Percentiles rank a stretch among this genome's conserved stretches.
Conservation (phyloP, 2,888 invertebrate species). For the Aphidoletes aphidimyza region DNA sequence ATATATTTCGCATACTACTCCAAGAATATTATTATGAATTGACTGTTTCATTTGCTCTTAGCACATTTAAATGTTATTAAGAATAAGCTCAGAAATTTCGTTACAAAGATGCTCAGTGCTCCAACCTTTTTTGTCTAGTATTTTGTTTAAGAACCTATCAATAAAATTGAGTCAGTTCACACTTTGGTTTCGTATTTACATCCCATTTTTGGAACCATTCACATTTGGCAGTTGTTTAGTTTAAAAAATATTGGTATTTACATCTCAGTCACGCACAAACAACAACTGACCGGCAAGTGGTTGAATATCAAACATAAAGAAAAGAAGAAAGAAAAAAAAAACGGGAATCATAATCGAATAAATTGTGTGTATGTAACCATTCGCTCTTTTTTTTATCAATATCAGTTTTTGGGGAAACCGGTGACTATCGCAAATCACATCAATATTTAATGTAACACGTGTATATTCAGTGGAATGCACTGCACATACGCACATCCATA, state of each 20-base stretch:
- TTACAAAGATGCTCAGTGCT: too few relatives aligned
- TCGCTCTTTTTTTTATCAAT: background rate
- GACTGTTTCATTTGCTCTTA: too few relatives aligned
- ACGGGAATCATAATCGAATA: slow-evolving; percentile 3
- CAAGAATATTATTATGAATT: too few relatives aligned
- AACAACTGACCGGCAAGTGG: background rate
- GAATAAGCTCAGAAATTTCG: too few relatives aligned
- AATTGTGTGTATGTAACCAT: too few relatives aligned
- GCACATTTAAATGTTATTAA: too few relatives aligned
- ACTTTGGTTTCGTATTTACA: slow-evolving; percentile 15
- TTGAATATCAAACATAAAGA: background rate
- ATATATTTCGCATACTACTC: too few relatives aligned
- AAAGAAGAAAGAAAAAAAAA: background rate
- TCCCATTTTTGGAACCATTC: too few relatives aligned
- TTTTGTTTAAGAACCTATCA: too few relatives aligned
- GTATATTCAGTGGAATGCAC: background rate
- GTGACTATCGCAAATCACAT: slow-evolving; percentile 51
- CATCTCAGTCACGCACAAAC: slow-evolving; percentile 11
- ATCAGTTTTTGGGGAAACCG: background rate
- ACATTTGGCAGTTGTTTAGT: background rate
- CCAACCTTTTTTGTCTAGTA: too few relatives aligned
- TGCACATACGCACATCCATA: background rate
- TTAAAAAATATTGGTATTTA: background rate
- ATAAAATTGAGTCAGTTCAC: too few relatives aligned
- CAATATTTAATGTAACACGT: slow-evolving; percentile 40